Percentiles rank a stretch among this genome's conserved stretches.
phyloP scores from a whole-genome alignment of 2,888 invertebrate species.

The Epistrophe grossulariae region DNA sequence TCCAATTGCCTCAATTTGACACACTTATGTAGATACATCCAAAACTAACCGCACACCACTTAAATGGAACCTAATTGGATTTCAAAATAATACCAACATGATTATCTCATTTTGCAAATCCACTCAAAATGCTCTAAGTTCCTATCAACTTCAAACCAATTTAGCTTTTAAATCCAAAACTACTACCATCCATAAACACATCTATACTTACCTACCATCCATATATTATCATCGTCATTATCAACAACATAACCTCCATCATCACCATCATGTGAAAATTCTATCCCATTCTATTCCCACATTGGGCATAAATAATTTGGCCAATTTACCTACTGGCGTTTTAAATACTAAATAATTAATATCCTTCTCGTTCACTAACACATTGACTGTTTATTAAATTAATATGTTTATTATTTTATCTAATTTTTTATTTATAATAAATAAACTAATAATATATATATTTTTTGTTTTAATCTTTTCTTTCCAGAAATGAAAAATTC shows the following conservation, averaged over 20 bases:
- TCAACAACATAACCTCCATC: constrained; percentile 9
- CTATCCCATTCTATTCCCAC: not conserved
- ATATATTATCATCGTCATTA: constrained; percentile 3
- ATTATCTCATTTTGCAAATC: constrained; percentile 45
- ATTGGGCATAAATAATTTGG: constrained; percentile 53
- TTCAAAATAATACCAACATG: constrained; percentile 40
- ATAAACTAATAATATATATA: not conserved
- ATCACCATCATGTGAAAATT: not conserved
- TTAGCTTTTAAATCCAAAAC: constrained; percentile 33
- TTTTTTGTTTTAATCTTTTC: constrained; percentile 39
- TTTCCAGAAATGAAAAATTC: constrained; percentile 93
- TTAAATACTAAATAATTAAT: constrained; percentile 54
- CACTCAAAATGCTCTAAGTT: constrained; percentile 37
- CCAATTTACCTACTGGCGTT: constrained; percentile 41
- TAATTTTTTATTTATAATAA: not conserved
- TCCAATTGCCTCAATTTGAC: not conserved
- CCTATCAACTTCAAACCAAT: constrained; percentile 33
- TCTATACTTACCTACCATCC: not conserved
- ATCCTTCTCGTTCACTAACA: not conserved
- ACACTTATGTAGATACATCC: not conserved
- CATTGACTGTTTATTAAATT: constrained; percentile 1
- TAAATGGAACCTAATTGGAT: constrained; percentile 47
- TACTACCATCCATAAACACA: not conserved
- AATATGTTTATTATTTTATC: not conserved
- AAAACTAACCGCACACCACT: constrained; percentile 20